Conservation (phyloP, 2,888 invertebrate genomes). For the Saturnia pavonia region DNA sequence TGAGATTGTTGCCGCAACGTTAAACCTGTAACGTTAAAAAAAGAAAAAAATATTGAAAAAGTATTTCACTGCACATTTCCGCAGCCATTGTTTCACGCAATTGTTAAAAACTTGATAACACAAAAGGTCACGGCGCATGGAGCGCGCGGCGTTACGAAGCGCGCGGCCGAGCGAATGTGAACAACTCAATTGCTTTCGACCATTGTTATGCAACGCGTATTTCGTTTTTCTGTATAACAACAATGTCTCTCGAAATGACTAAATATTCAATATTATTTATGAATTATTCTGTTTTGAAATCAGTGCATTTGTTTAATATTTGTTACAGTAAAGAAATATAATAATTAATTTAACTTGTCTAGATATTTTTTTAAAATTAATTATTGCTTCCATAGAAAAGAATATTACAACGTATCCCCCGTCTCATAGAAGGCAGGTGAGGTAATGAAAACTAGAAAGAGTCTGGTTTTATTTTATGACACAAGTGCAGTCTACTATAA, state of each 20-base stretch:
- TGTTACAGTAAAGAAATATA: no score
- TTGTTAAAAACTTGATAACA: background rate
- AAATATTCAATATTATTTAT: background rate
- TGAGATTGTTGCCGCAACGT: no score
- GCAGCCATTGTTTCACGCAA: background rate
- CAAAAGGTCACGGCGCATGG: background rate
- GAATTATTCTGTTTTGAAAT: background rate
- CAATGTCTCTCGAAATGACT: background rate
- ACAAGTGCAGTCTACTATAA: background rate
- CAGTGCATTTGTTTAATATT: no score
- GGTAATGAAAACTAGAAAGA: background rate
- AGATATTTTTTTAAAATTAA: no score
- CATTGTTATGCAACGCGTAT: slow-evolving; percentile 1
- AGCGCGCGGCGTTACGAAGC: background rate
- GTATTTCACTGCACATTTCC: background rate
- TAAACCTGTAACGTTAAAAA: background rate
- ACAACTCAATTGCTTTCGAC: slow-evolving; percentile 3
- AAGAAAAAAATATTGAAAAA: background rate
- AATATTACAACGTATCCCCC: no score
- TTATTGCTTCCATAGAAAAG: no score
- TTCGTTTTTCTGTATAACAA: background rate
- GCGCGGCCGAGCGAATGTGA: background rate
- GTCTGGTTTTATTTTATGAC: background rate
- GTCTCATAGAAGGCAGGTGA: background rate
- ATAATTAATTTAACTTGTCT: no score